phyloP scores from a whole-genome alignment of 2,113 vertebrate genomes.

The Scytalopus superciliaris region DNA sequence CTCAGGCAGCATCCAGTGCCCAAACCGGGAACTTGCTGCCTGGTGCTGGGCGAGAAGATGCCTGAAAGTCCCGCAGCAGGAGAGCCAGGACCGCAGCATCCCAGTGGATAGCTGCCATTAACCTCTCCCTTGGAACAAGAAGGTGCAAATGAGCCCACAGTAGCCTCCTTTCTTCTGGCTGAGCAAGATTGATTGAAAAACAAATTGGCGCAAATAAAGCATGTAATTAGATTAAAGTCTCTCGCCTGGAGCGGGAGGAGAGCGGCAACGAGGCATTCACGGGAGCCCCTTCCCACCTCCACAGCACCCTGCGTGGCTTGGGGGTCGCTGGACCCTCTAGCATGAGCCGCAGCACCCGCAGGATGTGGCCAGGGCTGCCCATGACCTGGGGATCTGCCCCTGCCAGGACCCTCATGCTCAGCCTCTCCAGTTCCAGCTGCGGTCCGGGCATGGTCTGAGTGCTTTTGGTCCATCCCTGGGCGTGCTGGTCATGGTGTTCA shows the following conservation, averaged over 20 bases:
- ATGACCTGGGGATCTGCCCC: not conserved
- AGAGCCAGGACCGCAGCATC: not conserved
- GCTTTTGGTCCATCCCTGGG: not conserved
- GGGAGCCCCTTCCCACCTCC: not conserved
- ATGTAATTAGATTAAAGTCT: conserved; percentile 98
- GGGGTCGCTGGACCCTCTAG: rapidly evolving
- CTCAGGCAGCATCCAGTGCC: not conserved
- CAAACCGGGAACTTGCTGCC: rapidly evolving
- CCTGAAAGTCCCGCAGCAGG: not conserved
- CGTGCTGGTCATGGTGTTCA: rapidly evolving
- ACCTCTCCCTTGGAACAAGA: conserved; percentile 78
- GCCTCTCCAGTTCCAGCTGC: rapidly evolving
- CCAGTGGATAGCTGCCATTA: conserved; percentile 60
- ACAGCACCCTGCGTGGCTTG: not conserved
- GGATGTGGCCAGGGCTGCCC: not conserved
- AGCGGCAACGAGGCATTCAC: conserved; percentile 21
- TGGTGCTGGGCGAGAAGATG: not conserved
- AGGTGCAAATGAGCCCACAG: conserved; percentile 82
- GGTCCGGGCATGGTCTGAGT: rapidly evolving
- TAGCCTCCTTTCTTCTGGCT: conserved; percentile 84
- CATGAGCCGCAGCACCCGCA: not conserved
- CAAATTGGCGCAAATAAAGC: conserved; percentile 98
- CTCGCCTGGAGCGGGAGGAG: conserved; percentile 73
- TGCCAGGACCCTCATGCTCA: rapidly evolving
- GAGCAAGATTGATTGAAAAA: conserved; percentile 95